Evolutionary conservation across 2,113 vertebrate species (phyloP), one percentile per base, ranked within the genome.

Genomic region (Notothenia rossii): DNA sequence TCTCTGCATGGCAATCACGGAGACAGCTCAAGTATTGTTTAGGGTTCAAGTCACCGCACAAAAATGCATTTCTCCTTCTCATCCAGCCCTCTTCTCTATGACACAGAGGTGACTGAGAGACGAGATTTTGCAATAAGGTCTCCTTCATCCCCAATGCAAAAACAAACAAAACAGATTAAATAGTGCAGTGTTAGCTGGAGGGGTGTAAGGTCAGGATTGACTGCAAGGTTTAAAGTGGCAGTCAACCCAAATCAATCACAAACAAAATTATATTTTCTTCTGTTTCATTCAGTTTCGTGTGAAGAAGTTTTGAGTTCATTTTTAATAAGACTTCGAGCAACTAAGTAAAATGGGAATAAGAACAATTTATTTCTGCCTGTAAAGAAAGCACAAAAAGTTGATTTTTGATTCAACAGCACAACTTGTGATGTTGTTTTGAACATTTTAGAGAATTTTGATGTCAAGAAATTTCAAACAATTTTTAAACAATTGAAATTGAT

Each of bases 1-100:
- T 76, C 50, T 36, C 65, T 62, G 69, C 55, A 60, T 40, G 63
- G 36, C 79, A 79, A 53, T 88, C 74, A 59, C 43, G 1, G 17
- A 20, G 83, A 88, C 80, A 83, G 36, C 50, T 53, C 80, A 86
- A 87, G 66, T 86, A 72, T 61, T 86, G 84, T 82, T 79, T 87
- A 36, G 65, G 76, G 68, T 85, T 83, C 14, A 71, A 76, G 72
- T 89, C 82, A 60, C 20, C 5, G 2, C 65, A 75, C 56, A 81
- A 86, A 86, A 86, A 85, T 75, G 71, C 77, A 43, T 56, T 58
- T 81, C 18, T 71, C 53, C 55, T 4, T 79, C 51, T 51, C 49
- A 18, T 68, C 54, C 80, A 25, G 20, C 66, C 45, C 62, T n/a
- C 55, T 14, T 67, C n/a, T 55, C 10, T 13, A 29, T 74, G 79